A percentile compares a stretch with the other conserved stretches of the same genome.
phyloP scores from a whole-genome alignment of 2,797 vertebrate species.

The Tapirus indicus region DNA sequence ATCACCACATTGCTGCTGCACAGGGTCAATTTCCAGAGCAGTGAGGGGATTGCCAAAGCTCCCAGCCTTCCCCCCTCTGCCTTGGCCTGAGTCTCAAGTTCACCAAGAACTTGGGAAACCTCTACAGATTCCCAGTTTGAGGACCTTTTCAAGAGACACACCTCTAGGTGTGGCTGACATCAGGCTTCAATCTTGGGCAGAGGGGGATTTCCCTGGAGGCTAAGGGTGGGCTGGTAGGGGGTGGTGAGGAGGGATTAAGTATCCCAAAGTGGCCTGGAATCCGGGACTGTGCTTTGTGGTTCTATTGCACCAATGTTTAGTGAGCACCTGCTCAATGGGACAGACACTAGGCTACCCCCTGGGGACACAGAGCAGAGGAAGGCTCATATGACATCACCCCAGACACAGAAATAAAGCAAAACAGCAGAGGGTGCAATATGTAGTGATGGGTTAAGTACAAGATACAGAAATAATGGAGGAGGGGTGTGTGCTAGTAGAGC shows the following conservation, averaged over 20 bases:
- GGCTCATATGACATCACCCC: background rate
- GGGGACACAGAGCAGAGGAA: slow-evolving; percentile 17
- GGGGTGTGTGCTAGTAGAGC: background rate
- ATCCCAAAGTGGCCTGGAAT: background rate
- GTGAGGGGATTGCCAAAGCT: background rate
- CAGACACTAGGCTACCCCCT: background rate
- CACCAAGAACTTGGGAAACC: background rate
- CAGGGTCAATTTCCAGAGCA: background rate
- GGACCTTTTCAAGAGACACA: background rate
- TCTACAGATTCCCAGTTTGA: background rate
- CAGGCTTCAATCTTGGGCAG: background rate
- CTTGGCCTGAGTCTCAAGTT: background rate
- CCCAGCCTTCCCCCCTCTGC: background rate
- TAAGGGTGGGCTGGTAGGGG: background rate
- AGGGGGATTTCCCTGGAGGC: background rate
- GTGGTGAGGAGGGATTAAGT: background rate
- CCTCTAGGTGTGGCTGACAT: background rate
- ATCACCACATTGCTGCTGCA: background rate
- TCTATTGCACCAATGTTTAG: background rate
- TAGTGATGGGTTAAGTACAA: background rate
- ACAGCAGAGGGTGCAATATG: background rate
- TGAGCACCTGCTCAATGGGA: background rate
- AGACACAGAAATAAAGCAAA: background rate
- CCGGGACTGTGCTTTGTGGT: background rate
- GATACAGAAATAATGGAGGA: background rate